Conservation (phyloP, 2,797 vertebrate species). For the Glossophaga mutica region DNA sequence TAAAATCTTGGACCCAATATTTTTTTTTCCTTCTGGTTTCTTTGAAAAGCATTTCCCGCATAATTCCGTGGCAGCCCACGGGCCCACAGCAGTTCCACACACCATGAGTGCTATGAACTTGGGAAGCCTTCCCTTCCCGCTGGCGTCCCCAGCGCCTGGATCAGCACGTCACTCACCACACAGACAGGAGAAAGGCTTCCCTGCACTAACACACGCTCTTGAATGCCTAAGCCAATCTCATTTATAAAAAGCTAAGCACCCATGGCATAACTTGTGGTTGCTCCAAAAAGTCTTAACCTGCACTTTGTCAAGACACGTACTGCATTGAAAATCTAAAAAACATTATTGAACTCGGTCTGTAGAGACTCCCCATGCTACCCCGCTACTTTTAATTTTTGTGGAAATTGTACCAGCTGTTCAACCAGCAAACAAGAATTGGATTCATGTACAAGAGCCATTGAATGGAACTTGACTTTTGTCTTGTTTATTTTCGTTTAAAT, state of each 20-base stretch:
- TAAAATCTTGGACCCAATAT: conserved; percentile 10
- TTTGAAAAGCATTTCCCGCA: background rate
- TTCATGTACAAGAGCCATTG: conserved; percentile 53
- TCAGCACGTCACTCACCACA: conserved; percentile 63
- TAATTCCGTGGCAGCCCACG: background rate
- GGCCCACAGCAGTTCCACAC: background rate
- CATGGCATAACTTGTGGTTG: conserved; percentile 63
- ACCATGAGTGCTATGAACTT: background rate
- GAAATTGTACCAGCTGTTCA: conserved; percentile 60
- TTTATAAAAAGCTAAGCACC: conserved; percentile 72
- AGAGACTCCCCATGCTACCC: conserved; percentile 53
- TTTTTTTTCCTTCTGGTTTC: conserved; percentile 28
- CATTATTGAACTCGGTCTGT: conserved; percentile 49
- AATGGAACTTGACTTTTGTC: conserved; percentile 19
- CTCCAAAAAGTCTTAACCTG: conserved; percentile 68
- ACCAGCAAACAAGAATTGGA: conserved; percentile 69
- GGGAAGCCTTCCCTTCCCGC: background rate
- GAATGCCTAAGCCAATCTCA: conserved; percentile 58
- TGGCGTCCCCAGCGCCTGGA: background rate
- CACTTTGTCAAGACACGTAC: conserved; percentile 71
- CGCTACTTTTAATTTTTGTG: conserved; percentile 38
- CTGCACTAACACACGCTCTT: background rate
- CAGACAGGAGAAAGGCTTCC: conserved; percentile 1
- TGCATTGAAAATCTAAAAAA: conserved; percentile 72
- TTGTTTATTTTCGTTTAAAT: conserved; percentile 62